A percentile compares a stretch with the other conserved stretches of the same genome.
phyloP scores from a whole-genome alignment of 1,140 invertebrate species.

The Formica exsecta region DNA sequence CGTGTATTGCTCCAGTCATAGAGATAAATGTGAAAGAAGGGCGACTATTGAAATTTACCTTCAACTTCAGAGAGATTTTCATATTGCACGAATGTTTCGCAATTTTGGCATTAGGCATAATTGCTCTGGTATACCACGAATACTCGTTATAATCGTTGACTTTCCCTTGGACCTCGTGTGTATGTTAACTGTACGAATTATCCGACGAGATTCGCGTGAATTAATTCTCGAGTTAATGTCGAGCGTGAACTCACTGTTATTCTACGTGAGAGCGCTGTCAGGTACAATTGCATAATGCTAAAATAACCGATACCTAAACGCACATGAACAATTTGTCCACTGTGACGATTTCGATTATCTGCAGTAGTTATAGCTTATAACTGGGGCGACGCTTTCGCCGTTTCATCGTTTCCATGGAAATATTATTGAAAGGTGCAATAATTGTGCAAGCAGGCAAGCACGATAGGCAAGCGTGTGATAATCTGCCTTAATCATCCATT shows the following conservation, averaged over 20 bases:
- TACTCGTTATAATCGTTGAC: slow-evolving; percentile 36
- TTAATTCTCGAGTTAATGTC: slow-evolving; percentile 48
- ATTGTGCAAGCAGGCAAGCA: neutral
- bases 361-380: slow-evolving; percentile 51
- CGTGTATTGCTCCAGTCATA: neutral
- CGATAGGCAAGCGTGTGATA: neutral
- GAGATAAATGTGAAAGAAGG: neutral
- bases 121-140: slow-evolving; percentile 44
- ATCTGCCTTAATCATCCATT: neutral
- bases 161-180: neutral
- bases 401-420: slow-evolving; percentile 41
- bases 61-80: slow-evolving; percentile 63
- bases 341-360: slow-evolving; percentile 41
- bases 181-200: slow-evolving; percentile 22
- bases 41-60: slow-evolving; percentile 61
- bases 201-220: slow-evolving; percentile 39
- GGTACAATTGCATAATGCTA: slow-evolving; percentile 27
- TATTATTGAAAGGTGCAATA: slow-evolving; percentile 27
- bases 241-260: slow-evolving; percentile 4
- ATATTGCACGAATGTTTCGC: slow-evolving; percentile 62
- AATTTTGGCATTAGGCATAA: slow-evolving; percentile 62
- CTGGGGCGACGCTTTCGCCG: neutral
- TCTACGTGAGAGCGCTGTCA: slow-evolving; percentile 24
- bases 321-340: slow-evolving; percentile 6
- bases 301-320: slow-evolving; percentile 44